A percentile compares a stretch with the other conserved stretches of the same genome.
Conservation (phyloP, 2,113 vertebrate species). For the Nothoprocta perdicaria region DNA sequence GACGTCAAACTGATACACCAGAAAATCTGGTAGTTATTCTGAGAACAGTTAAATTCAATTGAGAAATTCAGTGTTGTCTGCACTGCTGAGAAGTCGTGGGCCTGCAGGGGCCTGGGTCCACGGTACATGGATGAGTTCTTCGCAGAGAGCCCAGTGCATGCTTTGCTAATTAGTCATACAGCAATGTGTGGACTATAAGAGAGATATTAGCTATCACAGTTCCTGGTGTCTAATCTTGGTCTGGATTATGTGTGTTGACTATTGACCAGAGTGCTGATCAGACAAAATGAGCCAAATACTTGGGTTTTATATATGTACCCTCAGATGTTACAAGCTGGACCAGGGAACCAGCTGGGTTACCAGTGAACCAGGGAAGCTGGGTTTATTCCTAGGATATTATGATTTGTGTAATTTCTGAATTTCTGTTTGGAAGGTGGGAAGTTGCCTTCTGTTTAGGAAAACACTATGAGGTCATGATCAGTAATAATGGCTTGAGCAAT, state of each 20-base stretch:
- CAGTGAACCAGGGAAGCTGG: neutral
- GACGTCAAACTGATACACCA: neutral
- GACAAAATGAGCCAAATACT: neutral
- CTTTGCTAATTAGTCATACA: constrained; percentile 21
- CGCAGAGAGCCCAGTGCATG: neutral
- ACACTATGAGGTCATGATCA: neutral
- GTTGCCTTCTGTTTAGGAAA: neutral
- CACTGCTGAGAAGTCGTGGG: neutral
- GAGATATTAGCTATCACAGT: neutral
- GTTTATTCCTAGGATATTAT: neutral
- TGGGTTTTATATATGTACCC: neutral
- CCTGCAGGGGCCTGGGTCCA: neutral
- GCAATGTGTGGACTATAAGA: neutral
- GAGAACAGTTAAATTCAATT: neutral
- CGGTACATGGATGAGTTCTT: neutral
- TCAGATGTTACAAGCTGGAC: neutral
- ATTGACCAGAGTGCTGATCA: neutral
- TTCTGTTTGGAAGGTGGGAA: neutral
- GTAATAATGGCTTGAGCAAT: constrained; percentile 1
- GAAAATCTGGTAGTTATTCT: neutral
- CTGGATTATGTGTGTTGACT: neutral
- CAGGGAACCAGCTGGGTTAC: no score
- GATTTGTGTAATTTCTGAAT: neutral
- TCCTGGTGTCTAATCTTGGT: constrained; percentile 1
- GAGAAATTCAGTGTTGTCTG: neutral